Evolutionary conservation across 2,888 invertebrate genomes (phyloP), one percentile per base, ranked within the genome.

Genomic region (Melanostoma scalare): DNA sequence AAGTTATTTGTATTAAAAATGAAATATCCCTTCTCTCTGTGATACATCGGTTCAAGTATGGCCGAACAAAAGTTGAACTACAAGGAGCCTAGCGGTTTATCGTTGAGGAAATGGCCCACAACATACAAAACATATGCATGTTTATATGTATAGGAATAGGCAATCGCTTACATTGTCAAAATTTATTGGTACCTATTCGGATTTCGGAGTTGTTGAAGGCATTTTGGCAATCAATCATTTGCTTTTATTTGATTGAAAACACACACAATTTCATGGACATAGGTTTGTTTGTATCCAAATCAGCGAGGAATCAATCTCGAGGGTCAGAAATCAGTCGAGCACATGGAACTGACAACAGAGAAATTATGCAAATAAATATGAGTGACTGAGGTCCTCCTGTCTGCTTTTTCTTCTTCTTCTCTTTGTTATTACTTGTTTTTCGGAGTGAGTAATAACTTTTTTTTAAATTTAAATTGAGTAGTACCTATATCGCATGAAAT

Each of bases 341-440:
- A 48, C 36, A 36, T 36, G 35, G 35, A 61, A 48, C 61, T 61
- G 61, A 61, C 61, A 61, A 61, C 48, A 35, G 61, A 48, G 48
- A 61, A 61, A 61, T 61, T 61, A 61, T 61, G 61, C 46, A 48
- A 61, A 61, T 46, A 61, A n/a, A 48, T 48, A 40, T 40, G 58
- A 33, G 33, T 60, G 58, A 31, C 36, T 48, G 36, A 0, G 20
- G 48, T 48, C 33, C 40, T 40, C 9, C 4, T 30, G 44, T 20
- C 20, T 20, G 20, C n/a, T n/a, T n/a, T n/a, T n/a, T n/a, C n/a
- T n/a, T n/a, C n/a, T 20, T 20, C 20, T 20, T 20, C 20, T 20
- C 20, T 20, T 20, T 20, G 20, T 20, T 1, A 20, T 20, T 20
- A 20, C 20, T 20, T 20, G 1, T 20, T 20, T 20, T 20, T 20